Base-by-base conservation (phyloP, 2,797 vertebrate species). In the Cyprinella venusta region DNA sequence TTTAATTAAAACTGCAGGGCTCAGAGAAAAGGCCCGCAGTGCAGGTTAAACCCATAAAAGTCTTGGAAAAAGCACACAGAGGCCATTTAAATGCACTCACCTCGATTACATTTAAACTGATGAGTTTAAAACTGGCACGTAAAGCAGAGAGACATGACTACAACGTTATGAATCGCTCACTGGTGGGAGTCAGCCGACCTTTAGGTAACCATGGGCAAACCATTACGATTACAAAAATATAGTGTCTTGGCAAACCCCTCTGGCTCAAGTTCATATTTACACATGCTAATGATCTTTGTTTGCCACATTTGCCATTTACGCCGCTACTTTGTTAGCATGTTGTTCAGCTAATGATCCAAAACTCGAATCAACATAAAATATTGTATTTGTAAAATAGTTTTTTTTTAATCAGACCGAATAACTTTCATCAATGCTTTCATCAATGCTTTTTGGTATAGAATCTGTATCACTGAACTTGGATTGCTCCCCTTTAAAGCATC, bases 1-100 rank as follows among this genome's bases (percentile, higher is more conserved):
- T 68, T 69, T 82, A 76, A 82, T 82, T 82, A 82, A 67, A 76
- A 69, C 50, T 1, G 65, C 64, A 45, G 10, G 8, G 24, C n/a
- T 64, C 56, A 64, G 69, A 74, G 30, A 81, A 74, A 74, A 76
- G 26, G 24, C 6, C 40, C 12, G 9, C 65, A 79, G 48, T 40
- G 64, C 65, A 69, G 16, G 30, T 65, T 50, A 76, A 59, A 82
- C 18, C 63, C 64, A 76, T 48, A 76, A 76, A 68, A 59, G 38
- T 68, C 63, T 76, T 59, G 5, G n/a, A 69, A 59, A 45, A 21
- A 13, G 33, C 80, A 54, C 16, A 75, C 7, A 9, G 15, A 52
- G 61, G 61, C 76, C 45, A 67, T 79, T 15, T 38, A 52, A 26
- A 82, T 18, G 24, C 81, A 83, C 72, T 76, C 19, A n/a, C 63